A percentile compares a stretch with the other conserved stretches of the same genome.
phyloP scores from a whole-genome alignment of 2,113 vertebrate species.

The Prunella himalayana region DNA sequence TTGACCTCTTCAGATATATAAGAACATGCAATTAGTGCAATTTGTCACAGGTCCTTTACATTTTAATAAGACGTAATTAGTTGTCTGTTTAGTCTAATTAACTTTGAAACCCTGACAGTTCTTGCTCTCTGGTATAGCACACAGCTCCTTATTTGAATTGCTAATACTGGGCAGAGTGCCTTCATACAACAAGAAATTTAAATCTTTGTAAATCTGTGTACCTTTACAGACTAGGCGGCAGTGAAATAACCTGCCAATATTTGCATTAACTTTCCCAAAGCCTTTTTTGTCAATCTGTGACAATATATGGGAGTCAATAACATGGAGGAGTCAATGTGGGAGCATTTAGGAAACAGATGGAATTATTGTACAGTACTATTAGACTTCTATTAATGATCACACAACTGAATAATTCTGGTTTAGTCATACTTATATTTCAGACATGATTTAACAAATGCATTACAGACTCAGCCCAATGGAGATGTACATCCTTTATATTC shows the following conservation, averaged over 20 bases:
- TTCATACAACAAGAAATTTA: slow-evolving; percentile 27
- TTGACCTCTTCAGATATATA: slow-evolving; percentile 75
- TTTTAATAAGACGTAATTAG: slow-evolving; percentile 79
- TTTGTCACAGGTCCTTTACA: slow-evolving; percentile 79
- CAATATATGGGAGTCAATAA: background rate
- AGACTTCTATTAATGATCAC: background rate
- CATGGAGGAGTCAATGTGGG: accelerated
- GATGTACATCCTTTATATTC: background rate
- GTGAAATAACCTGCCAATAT: background rate
- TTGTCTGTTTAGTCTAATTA: slow-evolving; percentile 80
- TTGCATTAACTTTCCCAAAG: background rate
- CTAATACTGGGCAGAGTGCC: slow-evolving; percentile 58
- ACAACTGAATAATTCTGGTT: background rate
- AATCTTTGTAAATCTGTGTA: background rate
- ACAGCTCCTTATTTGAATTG: slow-evolving; percentile 69
- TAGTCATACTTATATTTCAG: background rate
- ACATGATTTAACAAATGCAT: background rate
- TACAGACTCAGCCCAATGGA: background rate
- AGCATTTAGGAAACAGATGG: background rate
- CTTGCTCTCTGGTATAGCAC: slow-evolving; percentile 64
- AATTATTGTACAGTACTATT: background rate
- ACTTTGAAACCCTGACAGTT: slow-evolving; percentile 72
- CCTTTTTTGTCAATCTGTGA: background rate
- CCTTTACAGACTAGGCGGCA: background rate
- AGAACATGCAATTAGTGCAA: slow-evolving; percentile 74